Evolutionary conservation across 2,797 vertebrate species (phyloP).

Genomic region (Linurgus olivaceus): DNA sequence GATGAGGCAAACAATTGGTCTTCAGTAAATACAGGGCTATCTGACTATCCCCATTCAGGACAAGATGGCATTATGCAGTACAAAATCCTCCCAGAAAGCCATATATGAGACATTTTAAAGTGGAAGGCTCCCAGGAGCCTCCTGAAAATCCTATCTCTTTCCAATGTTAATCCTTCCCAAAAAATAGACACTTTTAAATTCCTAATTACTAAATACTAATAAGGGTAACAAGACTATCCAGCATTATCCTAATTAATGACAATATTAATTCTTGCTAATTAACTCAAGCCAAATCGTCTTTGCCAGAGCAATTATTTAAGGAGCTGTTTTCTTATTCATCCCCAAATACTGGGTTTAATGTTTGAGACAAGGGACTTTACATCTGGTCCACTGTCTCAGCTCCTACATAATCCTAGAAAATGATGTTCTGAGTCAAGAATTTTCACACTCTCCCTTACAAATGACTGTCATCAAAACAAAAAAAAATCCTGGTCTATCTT

Average conservation of each 20-base stretch:
- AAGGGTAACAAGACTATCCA: neutral
- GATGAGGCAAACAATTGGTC: neutral
- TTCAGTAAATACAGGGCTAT: neutral
- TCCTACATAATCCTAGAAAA: neutral
- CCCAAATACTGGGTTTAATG: neutral
- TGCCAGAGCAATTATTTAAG: neutral
- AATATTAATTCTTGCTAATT: slow-evolving; percentile 13
- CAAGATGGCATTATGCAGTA: neutral
- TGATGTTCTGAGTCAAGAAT: neutral
- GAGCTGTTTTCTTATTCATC: neutral
- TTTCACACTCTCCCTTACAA: slow-evolving; percentile 48
- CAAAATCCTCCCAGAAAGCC: neutral
- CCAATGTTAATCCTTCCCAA: neutral
- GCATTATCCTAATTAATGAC: slow-evolving; percentile 3
- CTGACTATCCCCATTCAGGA: neutral
- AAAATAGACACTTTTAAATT: neutral
- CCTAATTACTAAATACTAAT: neutral
- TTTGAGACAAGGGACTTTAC: neutral
- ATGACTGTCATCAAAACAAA: neutral
- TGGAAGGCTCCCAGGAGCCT: neutral
- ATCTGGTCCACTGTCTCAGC: neutral
- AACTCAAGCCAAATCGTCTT: slow-evolving; percentile 14
- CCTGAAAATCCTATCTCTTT: neutral
- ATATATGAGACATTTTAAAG: neutral
- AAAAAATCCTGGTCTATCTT: slow-evolving; percentile 43